Base-by-base conservation (phyloP, 2,113 vertebrate species). In the Ploceus nigricollis region DNA sequence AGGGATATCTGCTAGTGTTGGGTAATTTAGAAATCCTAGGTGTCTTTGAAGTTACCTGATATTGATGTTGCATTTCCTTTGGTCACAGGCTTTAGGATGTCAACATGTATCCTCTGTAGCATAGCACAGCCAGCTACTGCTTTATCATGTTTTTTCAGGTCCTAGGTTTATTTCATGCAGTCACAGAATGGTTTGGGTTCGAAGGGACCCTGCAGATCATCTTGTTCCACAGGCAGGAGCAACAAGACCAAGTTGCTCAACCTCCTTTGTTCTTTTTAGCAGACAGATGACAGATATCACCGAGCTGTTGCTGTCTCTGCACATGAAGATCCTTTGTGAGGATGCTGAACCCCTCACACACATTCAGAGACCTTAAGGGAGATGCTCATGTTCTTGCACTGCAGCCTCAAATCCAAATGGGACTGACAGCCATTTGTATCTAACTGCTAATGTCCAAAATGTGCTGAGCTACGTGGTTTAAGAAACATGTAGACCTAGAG, bases 21-120 rank as follows among this genome's bases (percentile, higher is more conserved):
- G 25, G 63, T 65, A 61, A 69, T 69, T 61, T 63, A 88, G 82
- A 94, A 82, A 92, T 27, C 66, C 23, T 10, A 31, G 4, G 20
- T 87, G 65, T 50, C 79, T 85, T 60, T 82, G 78, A 90, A 88
- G 40, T 90, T 65, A 92, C 35, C 53, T 65, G 63, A 58, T 78
- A 60, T 0, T 14, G 11, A 40, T 15, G 15, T 2, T 66, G 13
- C 6, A 12, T 45, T 82, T 91, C 82, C 68, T 92, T 51, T 56
- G 48, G 39, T 60, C 56, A 70, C 44, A 71, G 42, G 44, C 69
- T 65, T 86, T 37, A 15, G 40, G 73, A 93, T 72, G 23, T 50
- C 66, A 53, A 27, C 31, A 30, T 1, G 7, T n/a, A 64, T 35
- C 33, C 72, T 54, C 42, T 21, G 15, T 5, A 42, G 51, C 25